A percentile compares a stretch with the other conserved stretches of the same genome.
phyloP scores from a whole-genome alignment of 2,888 invertebrate genomes.

The Hirtodrosophila histrioides region DNA sequence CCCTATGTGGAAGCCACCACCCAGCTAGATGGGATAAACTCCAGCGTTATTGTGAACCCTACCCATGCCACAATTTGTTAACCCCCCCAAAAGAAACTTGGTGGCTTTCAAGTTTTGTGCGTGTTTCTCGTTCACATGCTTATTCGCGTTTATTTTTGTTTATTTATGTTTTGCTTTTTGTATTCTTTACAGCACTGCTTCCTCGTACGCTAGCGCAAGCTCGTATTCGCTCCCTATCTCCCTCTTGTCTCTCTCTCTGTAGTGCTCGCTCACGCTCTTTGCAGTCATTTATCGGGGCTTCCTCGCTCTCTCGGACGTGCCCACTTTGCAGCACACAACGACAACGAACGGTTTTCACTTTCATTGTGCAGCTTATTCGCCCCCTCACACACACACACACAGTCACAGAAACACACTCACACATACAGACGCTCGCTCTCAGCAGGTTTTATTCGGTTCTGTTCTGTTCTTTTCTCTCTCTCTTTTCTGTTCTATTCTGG shows the following conservation, averaged over 20 bases:
- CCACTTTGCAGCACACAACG: constrained; percentile 42
- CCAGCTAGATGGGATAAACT: constrained; percentile 16
- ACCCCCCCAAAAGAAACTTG: constrained; percentile 30
- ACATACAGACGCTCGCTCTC: constrained; percentile 12
- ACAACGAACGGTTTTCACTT: constrained; percentile 64
- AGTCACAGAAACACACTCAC: not conserved
- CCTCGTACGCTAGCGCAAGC: constrained; percentile 51
- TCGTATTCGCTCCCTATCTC: not conserved
- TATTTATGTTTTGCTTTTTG: constrained; percentile 79
- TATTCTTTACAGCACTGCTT: constrained; percentile 69
- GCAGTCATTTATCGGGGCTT: constrained; percentile 9
- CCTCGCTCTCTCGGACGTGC: constrained; percentile 43
- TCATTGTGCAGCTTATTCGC: constrained; percentile 70
- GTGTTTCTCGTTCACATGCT: constrained; percentile 48
- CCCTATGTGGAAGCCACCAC: constrained; percentile 38
- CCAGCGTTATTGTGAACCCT: constrained; percentile 36
- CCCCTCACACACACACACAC: constrained; percentile 26
- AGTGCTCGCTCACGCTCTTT: constrained; percentile 14
- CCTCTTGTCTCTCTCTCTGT: constrained; percentile 28
- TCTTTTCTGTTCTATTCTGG: constrained; percentile 29
- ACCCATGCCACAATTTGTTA: constrained; percentile 59
- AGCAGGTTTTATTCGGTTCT: constrained; percentile 38
- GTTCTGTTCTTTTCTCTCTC: constrained; percentile 32
- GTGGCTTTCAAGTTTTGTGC: constrained; percentile 31
- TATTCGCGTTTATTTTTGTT: constrained; percentile 79